Conservation (phyloP, 2,888 invertebrate genomes). For the Diarsia brunnea region DNA sequence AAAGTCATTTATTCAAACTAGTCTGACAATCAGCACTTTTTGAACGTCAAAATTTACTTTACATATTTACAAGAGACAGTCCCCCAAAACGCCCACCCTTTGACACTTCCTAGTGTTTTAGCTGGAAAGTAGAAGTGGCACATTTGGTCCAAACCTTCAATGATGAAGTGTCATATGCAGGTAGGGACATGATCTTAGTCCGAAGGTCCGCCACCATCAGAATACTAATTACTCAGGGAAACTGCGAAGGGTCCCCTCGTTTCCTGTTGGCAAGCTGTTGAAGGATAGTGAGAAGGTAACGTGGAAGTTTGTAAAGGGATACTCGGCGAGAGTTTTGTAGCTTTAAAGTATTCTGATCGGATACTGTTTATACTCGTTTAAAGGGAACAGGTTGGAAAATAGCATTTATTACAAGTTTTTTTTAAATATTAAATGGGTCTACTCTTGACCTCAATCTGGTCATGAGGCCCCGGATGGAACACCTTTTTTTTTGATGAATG, state of each 20-base stretch:
- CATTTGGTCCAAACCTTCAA: not conserved
- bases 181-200: constrained; percentile 1
- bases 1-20: too few species aligned
- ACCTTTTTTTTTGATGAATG: too few species aligned
- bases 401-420: too few species aligned
- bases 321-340: not conserved
- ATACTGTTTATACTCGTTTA: not conserved
- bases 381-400: not conserved
- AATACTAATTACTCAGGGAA: constrained; percentile 45
- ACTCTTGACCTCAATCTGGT: too few species aligned
- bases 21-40: too few species aligned
- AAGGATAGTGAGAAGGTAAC: constrained; percentile 31
- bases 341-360: not conserved
- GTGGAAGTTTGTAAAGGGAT: constrained; percentile 17
- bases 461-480: too few species aligned
- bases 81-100: too few species aligned
- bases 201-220: constrained; percentile 25
- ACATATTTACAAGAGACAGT: too few species aligned
- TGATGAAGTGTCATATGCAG: not conserved
- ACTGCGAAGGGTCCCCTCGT: constrained; percentile 15
- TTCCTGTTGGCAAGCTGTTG: constrained; percentile 49
- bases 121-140: too few species aligned
- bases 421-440: too few species aligned
- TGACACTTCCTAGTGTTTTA: too few species aligned
- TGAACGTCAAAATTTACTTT: too few species aligned